Percentiles rank a stretch among this genome's conserved stretches.
These are phyloP conservation scores for Hippopotamyrus pictus DNA, from an alignment of 2,797 vertebrate genomes.

Conservation along the genomic window DNA sequence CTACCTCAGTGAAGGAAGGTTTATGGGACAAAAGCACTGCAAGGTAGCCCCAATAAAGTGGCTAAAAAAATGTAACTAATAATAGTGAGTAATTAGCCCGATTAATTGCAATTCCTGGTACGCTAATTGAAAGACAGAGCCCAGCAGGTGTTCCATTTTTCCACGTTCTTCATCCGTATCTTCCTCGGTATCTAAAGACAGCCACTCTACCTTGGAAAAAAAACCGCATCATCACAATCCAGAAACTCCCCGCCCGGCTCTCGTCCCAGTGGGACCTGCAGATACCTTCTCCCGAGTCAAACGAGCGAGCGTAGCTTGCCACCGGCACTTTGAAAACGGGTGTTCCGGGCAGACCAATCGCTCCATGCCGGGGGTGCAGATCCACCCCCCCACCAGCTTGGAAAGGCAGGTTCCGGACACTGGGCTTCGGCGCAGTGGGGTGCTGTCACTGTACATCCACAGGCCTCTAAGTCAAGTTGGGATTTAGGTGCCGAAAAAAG, in stretches of 20 bases:
- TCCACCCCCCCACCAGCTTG: neutral
- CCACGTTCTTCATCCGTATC: neutral
- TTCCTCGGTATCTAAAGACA: slow-evolving; percentile 2
- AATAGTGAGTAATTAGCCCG: slow-evolving; percentile 47
- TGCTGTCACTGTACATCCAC: neutral
- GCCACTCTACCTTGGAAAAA: slow-evolving; percentile 25
- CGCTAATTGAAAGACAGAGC: slow-evolving; percentile 40
- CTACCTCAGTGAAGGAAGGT: neutral
- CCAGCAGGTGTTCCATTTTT: slow-evolving; percentile 43
- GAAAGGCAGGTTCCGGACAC: neutral
- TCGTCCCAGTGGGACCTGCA: slow-evolving; percentile 24
- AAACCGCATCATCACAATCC: slow-evolving; percentile 21
- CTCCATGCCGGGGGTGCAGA: neutral
- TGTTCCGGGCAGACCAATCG: slow-evolving; percentile 11
- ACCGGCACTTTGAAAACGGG: slow-evolving; percentile 33
- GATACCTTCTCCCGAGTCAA: slow-evolving; percentile 21
- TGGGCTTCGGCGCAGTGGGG: neutral
- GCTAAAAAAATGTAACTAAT: slow-evolving; percentile 37
- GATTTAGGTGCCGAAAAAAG: neutral
- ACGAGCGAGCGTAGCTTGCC: slow-evolving; percentile 21
- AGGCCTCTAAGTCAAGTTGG: neutral
- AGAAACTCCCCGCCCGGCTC: slow-evolving; percentile 21
- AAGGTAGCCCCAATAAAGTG: slow-evolving; percentile 23
- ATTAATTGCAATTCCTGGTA: slow-evolving; percentile 37
- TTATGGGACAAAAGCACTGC: slow-evolving; percentile 7